Percentiles rank a stretch among this genome's conserved stretches.
phyloP scores from a whole-genome alignment of 2,888 invertebrate species.

The Napeogenes inachia region DNA sequence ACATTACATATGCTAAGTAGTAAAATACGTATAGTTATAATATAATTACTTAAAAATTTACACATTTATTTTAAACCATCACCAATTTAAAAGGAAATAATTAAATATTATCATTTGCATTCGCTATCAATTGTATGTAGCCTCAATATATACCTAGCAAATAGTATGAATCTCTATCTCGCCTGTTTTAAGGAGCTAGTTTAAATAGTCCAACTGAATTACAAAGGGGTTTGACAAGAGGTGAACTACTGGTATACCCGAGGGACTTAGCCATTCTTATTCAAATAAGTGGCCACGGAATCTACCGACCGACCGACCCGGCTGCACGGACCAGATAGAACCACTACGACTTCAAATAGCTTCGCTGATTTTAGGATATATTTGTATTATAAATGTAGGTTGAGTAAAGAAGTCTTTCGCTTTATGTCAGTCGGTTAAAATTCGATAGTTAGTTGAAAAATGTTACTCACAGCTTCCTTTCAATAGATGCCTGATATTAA shows the following conservation, averaged over 20 bases:
- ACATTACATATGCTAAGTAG: no score
- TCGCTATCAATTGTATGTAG: no score
- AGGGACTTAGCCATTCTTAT: slow-evolving; percentile 64
- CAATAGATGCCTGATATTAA: no score
- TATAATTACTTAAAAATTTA: no score
- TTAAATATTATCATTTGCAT: no score
- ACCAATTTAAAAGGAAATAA: no score
- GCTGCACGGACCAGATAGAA: slow-evolving; percentile 39
- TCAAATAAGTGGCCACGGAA: slow-evolving; percentile 68
- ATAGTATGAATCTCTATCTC: not conserved
- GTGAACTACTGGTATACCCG: slow-evolving; percentile 38
- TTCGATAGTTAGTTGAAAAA: no score
- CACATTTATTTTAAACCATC: no score
- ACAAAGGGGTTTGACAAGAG: slow-evolving; percentile 38
- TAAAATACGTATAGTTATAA: no score
- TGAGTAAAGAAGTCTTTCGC: no score
- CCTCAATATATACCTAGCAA: not conserved
- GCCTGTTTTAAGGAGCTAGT: slow-evolving; percentile 13
- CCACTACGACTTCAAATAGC: slow-evolving; percentile 30
- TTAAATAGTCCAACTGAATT: slow-evolving; percentile 19
- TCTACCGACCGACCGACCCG: slow-evolving; percentile 46
- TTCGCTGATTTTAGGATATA: slow-evolving; percentile 24
- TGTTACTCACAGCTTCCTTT: no score
- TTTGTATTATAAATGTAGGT: not conserved
- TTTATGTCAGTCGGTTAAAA: no score